Evolutionary conservation across 2,888 invertebrate genomes (phyloP).

Genomic region (Sinotaia quadrata): DNA sequence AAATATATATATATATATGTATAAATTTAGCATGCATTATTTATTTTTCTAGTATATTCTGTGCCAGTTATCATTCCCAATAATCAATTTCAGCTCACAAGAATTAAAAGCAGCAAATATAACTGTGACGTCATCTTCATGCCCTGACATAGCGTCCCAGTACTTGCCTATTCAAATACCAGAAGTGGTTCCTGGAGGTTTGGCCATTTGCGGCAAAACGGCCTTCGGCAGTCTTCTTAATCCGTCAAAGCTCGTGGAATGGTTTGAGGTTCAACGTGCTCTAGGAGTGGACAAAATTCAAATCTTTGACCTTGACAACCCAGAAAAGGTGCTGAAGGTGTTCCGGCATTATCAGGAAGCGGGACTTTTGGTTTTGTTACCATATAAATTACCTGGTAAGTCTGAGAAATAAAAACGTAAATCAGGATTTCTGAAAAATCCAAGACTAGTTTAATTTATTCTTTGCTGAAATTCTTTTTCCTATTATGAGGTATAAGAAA

Average conservation of each 20-base stretch:
- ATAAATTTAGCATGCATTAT: too few relatives aligned
- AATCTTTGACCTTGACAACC: slow-evolving; percentile 10
- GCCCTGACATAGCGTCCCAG: not conserved
- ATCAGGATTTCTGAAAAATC: too few relatives aligned
- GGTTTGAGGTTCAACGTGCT: slow-evolving; percentile 21
- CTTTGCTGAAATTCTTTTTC: too few relatives aligned
- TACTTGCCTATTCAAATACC: slow-evolving; percentile 8
- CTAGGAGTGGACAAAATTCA: slow-evolving; percentile 20
- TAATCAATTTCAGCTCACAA: too few relatives aligned
- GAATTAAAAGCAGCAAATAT: too few relatives aligned
- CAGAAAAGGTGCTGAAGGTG: slow-evolving; percentile 2
- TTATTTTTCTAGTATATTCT: too few relatives aligned
- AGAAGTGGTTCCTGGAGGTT: not conserved
- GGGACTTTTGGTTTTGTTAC: slow-evolving; percentile 10
- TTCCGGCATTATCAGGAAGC: slow-evolving; percentile 9
- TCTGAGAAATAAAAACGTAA: too few relatives aligned
- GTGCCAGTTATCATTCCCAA: too few relatives aligned
- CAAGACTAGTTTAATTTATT: too few relatives aligned
- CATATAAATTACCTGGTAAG: slow-evolving; percentile 21
- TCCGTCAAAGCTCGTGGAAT: slow-evolving; percentile 15
- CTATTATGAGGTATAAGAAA: too few relatives aligned
- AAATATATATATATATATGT: too few relatives aligned
- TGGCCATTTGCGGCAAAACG: slow-evolving; percentile 23
- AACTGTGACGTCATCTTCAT: not conserved
- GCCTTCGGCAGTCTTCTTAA: slow-evolving; percentile 10